phyloP scores from a whole-genome alignment of 2,888 invertebrate species.

The Teleiodes luculella region DNA sequence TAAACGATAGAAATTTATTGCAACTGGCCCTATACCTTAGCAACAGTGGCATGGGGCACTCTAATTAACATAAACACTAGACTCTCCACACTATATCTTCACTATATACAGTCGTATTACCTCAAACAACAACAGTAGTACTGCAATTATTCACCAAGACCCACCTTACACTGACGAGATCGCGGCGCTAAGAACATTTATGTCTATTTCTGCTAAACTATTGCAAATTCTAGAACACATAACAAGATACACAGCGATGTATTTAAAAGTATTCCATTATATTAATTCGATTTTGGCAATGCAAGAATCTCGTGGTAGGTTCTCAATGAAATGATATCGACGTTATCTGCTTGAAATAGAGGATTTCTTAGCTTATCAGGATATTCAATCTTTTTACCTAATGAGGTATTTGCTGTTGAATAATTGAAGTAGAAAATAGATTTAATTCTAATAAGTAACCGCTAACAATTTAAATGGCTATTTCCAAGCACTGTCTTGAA shows the following conservation, averaged over 20 bases:
- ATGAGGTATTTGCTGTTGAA: background rate
- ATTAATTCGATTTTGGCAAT: too few relatives aligned
- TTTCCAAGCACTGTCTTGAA: too few relatives aligned
- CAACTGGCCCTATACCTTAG: slow-evolving; percentile 31
- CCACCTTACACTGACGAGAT: background rate
- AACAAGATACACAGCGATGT: background rate
- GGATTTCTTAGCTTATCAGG: background rate
- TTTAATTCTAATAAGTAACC: background rate
- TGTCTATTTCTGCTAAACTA: background rate
- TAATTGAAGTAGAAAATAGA: background rate
- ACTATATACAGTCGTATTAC: slow-evolving; percentile 15
- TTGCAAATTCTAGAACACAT: background rate
- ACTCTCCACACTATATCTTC: slow-evolving; percentile 44
- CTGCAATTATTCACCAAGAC: slow-evolving; percentile 8
- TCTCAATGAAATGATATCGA: background rate
- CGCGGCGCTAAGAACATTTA: background rate
- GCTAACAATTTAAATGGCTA: background rate
- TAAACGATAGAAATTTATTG: background rate
- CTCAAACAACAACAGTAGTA: slow-evolving; percentile 3
- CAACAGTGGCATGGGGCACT: slow-evolving; percentile 59
- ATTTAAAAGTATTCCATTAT: background rate
- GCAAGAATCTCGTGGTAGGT: too few relatives aligned
- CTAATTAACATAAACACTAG: slow-evolving; percentile 74
- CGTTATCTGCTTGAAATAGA: background rate
- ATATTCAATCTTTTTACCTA: background rate